Evolutionary conservation across 2,797 vertebrate species (phyloP), one percentile per base, ranked within the genome.

Genomic region (Hipposideros larvatus): DNA sequence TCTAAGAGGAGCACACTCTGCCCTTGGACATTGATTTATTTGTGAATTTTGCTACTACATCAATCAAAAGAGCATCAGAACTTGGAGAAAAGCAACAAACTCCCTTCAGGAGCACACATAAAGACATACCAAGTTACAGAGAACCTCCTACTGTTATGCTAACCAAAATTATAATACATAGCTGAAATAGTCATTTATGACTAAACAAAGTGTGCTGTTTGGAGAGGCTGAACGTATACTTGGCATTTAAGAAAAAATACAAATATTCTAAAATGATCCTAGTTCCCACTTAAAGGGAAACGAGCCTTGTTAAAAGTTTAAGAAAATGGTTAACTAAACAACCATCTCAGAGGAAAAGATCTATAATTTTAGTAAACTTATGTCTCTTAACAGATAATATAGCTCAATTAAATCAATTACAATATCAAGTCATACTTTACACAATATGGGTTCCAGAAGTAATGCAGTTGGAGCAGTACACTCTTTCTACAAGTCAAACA

Each of bases 371-470:
- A 57, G 37, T 55, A 92, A 84, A 82, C 1, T 37, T 85, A 6
- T 8, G 14, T 87, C 73, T 84, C 28, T 86, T 77, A 92, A 79
- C 31, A 96, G 34, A 61, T 16, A 48, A 18, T 66, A 73, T 11
- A 89, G 28, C 2, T 18, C 75, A 61, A 28, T 3, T 59, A 59
- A 95, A 37, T 71, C 55, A 68, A 80, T 82, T 82, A 89, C 26
- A 92, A 80, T 86, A 86, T 84, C 15, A 71, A 80, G 86, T 93
- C 31, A 46, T 82, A 79, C 63, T 78, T 87, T 89, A 66, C 78
- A 77, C 3, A 66, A 63, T 43, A 79, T 46, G 28, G 24, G 13
- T 83, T 92, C 53, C 85, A 92, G 53, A 79, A 90, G 74, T 19
- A 66, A 87, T 80, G 37, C 24, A 37, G 43, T 7, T 85, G 66